Base-by-base conservation (phyloP, 2,888 invertebrate genomes). In the Cerastoderma edule region DNA sequence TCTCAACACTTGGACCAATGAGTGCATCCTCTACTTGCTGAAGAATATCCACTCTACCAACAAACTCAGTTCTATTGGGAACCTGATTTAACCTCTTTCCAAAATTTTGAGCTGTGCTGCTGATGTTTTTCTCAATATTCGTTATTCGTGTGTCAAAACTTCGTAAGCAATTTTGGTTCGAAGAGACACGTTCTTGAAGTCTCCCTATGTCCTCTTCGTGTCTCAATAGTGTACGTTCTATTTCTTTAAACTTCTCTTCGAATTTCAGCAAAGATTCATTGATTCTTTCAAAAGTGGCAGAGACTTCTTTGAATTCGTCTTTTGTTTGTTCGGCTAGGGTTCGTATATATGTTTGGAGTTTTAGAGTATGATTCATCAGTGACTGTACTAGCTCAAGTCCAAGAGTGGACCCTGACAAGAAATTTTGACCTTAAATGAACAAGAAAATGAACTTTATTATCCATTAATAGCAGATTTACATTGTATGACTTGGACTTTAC, bases 281-380 rank as follows among this genome's bases (percentile, higher is more conserved):
- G 3, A 53, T 53, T 6, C 27, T 24, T 5, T 53, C 53, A 53
- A 53, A 53, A 24, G 22, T 53, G 24, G 22, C 53, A 22, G 10
- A 24, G 13, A 27, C 24, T 27, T 53, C 19, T 2, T 27, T 5
- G n/a, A 53, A 1, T 24, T 53, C 53, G 24, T 27, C 19, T 24
- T 27, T 53, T 2, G 53, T 22, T 53, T 53, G 53, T 24, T 53
- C 53, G 10, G 53, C 53, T 24, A 53, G 53, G 22, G 6, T 53
- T 13, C 27, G 53, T 6, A 53, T 27, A 24, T 53, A 27, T 4
- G 27, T 4, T 13, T 53, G 53, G 10, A 53, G n/a, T 2, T 53
- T 27, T 27, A 27, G 22, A 1, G 27, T 13, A 27, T 53, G 53
- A 3, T 13, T 53, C 3, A 27, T 53, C 53, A 53, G 27, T 3